A percentile compares a stretch with the other conserved stretches of the same genome.
Evolutionary conservation across 2,797 vertebrate genomes (phyloP).

Genomic region (Molossus alvarezi): DNA sequence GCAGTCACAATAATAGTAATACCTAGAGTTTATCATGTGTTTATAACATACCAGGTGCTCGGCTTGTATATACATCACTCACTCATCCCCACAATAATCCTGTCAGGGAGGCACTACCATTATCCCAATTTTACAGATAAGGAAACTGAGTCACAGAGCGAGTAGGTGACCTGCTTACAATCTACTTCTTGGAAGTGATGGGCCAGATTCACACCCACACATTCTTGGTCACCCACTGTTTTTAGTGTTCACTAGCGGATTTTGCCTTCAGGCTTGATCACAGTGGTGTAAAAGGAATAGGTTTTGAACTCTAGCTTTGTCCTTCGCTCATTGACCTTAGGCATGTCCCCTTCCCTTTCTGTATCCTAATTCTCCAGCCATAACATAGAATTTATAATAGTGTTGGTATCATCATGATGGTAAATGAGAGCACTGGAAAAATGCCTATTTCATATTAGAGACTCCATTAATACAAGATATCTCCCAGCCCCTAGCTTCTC

Average conservation of each 20-base stretch:
- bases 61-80: background rate
- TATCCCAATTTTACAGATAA: background rate
- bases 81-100: background rate
- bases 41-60: background rate
- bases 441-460: background rate
- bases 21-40: background rate
- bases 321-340: background rate
- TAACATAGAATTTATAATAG: background rate
- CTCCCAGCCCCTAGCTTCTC: background rate
- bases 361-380: background rate
- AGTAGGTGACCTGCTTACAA: background rate
- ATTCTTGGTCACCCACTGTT: background rate
- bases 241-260: background rate
- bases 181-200: background rate
- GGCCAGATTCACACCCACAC: background rate
- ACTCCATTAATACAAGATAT: background rate
- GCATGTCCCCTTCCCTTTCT: background rate
- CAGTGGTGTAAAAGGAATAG: background rate
- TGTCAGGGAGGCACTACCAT: background rate
- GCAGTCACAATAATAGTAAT: background rate
- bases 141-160: background rate
- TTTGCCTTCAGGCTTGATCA: background rate
- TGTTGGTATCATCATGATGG: background rate
- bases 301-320: background rate
- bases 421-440: conserved; percentile 5